phyloP scores from a whole-genome alignment of 2,113 vertebrate genomes.

The Poeciliopsis turrubarensis region DNA sequence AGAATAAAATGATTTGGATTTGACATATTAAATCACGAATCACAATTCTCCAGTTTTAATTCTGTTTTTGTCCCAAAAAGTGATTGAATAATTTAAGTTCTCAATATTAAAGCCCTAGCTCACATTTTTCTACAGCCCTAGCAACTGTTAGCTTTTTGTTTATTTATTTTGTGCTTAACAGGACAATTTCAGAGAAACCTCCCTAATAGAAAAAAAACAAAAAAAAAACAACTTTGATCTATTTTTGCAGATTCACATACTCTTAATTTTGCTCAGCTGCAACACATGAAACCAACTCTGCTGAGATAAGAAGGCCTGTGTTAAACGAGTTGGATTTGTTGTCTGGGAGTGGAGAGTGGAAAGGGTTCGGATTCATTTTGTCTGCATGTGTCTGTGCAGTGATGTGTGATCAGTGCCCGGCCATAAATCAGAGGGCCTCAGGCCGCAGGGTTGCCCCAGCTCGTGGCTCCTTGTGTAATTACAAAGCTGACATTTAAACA shows the following conservation, averaged over 20 bases:
- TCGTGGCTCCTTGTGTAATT: conserved; percentile 75
- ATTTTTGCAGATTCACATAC: neutral
- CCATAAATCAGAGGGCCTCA: conserved; percentile 74
- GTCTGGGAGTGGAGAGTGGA: conserved; percentile 1
- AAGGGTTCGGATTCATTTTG: conserved; percentile 45
- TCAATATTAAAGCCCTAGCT: neutral
- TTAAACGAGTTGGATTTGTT: conserved; percentile 19
- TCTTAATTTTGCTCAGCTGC: neutral
- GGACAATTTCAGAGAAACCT: neutral
- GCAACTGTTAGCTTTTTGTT: neutral
- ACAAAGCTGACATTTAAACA: conserved; percentile 84
- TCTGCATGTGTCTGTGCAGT: conserved; percentile 57
- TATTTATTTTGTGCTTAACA: neutral
- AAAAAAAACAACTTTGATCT: neutral
- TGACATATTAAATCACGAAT: too few relatives aligned
- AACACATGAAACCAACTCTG: neutral
- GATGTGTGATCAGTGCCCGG: conserved; percentile 54
- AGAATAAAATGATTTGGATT: too few relatives aligned
- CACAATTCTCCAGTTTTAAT: neutral
- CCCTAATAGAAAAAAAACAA: neutral
- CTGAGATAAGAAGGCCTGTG: conserved; percentile 23
- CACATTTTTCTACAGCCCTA: neutral
- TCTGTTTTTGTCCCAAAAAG: neutral
- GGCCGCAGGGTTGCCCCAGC: conserved; percentile 61
- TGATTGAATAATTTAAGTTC: neutral